These are phyloP conservation scores for Acrocyrtus sp. DNA, from an alignment of 2,888 invertebrate species.

Conservation along the genomic window DNA sequence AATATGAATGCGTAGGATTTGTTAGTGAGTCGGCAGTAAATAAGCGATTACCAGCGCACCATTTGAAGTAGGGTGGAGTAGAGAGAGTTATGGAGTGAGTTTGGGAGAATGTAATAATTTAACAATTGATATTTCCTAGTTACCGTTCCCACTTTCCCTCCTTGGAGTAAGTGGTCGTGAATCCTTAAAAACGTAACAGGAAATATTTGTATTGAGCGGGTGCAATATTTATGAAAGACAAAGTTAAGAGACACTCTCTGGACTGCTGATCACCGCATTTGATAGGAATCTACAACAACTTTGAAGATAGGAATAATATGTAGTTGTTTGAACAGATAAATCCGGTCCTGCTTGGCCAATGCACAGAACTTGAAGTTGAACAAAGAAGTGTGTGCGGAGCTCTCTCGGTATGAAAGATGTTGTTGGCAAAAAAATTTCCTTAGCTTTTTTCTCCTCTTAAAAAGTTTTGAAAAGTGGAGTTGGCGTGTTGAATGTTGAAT, in stretches of 20 bases:
- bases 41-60: conserved; percentile 3
- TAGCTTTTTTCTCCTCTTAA: conserved; percentile 28
- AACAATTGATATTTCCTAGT: conserved; percentile 24
- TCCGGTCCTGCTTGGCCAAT: conserved; percentile 25
- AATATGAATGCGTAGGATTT: no score
- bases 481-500: conserved; percentile 49
- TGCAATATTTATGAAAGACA: conserved; percentile 1
- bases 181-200: conserved; percentile 7
- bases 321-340: conserved; percentile 24
- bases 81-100: conserved; percentile 49
- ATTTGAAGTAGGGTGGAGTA: conserved; percentile 46
- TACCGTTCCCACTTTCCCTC: background rate
- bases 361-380: no score
- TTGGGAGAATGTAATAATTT: conserved; percentile 23
- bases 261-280: background rate
- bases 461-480: conserved; percentile 41
- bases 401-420: conserved; percentile 21
- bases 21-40: conserved; percentile 11
- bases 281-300: conserved; percentile 40
- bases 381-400: conserved; percentile 9
- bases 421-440: conserved; percentile 47
- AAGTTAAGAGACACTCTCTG: background rate
- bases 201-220: background rate
- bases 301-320: no score
- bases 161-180: background rate